Percentiles rank a stretch among this genome's conserved stretches.
These are phyloP conservation scores for Odontamblyopus lacepedii DNA, from an alignment of 2,797 vertebrate species.

Conservation along the genomic window DNA sequence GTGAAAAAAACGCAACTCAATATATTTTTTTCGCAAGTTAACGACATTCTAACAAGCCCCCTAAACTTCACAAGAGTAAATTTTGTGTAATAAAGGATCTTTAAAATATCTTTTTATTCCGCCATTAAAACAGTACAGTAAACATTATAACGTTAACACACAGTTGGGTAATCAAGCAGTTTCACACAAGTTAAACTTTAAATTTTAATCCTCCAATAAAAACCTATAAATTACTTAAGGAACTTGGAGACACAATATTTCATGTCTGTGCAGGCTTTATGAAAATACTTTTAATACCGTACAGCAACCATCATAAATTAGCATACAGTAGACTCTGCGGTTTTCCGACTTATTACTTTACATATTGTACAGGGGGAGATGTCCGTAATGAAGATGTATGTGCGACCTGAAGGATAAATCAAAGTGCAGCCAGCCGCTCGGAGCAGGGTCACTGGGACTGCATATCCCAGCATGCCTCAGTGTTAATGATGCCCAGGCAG, in stretches of 20 bases:
- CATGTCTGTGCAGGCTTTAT: constrained; percentile 6
- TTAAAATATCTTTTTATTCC: background rate
- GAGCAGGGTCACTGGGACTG: constrained; percentile 43
- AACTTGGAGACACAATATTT: constrained; percentile 4
- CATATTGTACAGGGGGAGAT: constrained; percentile 31
- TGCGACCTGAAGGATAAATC: constrained; percentile 42
- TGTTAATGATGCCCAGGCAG: constrained; percentile 52
- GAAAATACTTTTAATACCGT: constrained; percentile 13
- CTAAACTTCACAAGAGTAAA: too few relatives aligned
- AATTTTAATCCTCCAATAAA: constrained; percentile 4
- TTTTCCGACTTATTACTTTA: constrained; percentile 31
- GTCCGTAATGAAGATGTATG: constrained; percentile 62
- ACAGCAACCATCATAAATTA: constrained; percentile 22
- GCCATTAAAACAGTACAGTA: background rate
- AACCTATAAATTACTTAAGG: background rate
- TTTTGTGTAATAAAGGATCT: too few relatives aligned
- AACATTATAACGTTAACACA: background rate
- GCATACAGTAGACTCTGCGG: constrained; percentile 12
- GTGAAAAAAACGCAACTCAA: too few relatives aligned
- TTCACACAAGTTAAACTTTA: background rate
- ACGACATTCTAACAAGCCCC: too few relatives aligned
- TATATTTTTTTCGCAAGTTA: too few relatives aligned
- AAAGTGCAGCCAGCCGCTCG: constrained; percentile 36
- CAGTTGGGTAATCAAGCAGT: background rate
- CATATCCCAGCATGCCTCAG: constrained; percentile 44